Conservation (phyloP, 2,888 invertebrate species). For the Megalurothrips usitatus region DNA sequence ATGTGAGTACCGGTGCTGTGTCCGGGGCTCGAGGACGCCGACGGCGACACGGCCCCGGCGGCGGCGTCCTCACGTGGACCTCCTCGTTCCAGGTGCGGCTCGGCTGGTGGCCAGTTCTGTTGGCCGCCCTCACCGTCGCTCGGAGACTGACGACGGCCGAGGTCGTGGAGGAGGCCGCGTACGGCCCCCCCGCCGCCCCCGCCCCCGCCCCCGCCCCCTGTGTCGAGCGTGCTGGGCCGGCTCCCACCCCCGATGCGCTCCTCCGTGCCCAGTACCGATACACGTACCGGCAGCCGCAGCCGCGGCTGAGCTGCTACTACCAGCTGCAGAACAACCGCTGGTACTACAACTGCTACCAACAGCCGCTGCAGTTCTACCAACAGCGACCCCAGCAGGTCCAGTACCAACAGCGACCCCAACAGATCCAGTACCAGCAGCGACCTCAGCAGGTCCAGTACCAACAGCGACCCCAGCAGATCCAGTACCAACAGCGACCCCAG, state of each 20-base stretch:
- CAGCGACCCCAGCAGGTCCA: neutral
- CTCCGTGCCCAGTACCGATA: constrained; percentile 32
- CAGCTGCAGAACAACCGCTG: neutral
- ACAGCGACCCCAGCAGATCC: neutral
- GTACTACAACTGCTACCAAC: constrained; percentile 3
- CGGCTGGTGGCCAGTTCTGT: neutral
- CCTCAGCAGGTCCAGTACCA: neutral
- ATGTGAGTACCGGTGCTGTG: neutral
- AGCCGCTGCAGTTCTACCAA: neutral
- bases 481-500: neutral
- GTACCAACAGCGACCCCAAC: neutral
- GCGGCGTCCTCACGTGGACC: too few species aligned
- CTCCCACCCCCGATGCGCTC: constrained; percentile 33
- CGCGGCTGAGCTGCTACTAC: neutral
- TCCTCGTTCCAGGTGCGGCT: neutral
- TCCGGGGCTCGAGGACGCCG: too few species aligned
- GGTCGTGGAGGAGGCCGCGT: too few species aligned
- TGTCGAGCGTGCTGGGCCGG: constrained; percentile 35
- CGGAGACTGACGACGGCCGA: neutral
- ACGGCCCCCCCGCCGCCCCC: neutral
- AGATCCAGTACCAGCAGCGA: neutral
- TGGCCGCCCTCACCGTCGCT: neutral
- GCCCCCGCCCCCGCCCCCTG: neutral
- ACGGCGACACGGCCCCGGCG: too few species aligned
- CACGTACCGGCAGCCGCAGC: neutral